Evolutionary conservation across 1,140 invertebrate species (phyloP), one percentile per base, ranked within the genome.

Genomic region (Mycetomoellerius zeteki): DNA sequence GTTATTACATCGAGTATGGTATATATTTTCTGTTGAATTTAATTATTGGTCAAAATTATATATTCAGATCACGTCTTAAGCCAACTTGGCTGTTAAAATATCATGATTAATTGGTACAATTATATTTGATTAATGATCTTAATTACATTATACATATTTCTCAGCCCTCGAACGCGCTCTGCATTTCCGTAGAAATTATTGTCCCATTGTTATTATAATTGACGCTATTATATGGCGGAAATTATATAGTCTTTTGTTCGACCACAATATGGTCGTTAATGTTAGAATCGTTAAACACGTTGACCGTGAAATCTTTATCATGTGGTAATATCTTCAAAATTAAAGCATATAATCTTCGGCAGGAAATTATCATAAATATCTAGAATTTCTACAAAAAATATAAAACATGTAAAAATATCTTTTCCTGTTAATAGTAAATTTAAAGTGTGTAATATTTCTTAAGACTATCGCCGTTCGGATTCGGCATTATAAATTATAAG

Each of bases 101-200:
- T 24, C 52, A 56, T 69, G 75, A 72, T 89, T 89, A 89, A 89
- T 89, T 89, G 62, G 47, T 43, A 64, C 56, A 89, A 89, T 89
- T 89, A 89, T 54, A 50, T 89, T 89, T 89, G 88, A 89, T 89
- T 86, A 89, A 89, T 86, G 82, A 52, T 65, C 12, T 72, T 89
- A 89, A 89, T 89, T 89, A 76, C 69, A 37, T 50, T 58, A 62
- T 89, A n/a, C 62, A n/a, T n/a, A n/a, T 43, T 71, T 76, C 71
- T 82, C 12, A 56, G 33, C 6, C 16, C 4, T 56, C 37, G n/a
- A 76, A 73, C 14, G 58, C 43, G 50, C 47, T 33, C 33, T 50
- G 54, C 71, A 77, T 77, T 64, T 72, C 47, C 56, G 56, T 72
- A 33, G 64, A 81, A 56, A 81, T 81, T 81, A 24, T 71, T 71